phyloP scores from a whole-genome alignment of 2,888 invertebrate genomes.

The Drosophila bunnanda region DNA sequence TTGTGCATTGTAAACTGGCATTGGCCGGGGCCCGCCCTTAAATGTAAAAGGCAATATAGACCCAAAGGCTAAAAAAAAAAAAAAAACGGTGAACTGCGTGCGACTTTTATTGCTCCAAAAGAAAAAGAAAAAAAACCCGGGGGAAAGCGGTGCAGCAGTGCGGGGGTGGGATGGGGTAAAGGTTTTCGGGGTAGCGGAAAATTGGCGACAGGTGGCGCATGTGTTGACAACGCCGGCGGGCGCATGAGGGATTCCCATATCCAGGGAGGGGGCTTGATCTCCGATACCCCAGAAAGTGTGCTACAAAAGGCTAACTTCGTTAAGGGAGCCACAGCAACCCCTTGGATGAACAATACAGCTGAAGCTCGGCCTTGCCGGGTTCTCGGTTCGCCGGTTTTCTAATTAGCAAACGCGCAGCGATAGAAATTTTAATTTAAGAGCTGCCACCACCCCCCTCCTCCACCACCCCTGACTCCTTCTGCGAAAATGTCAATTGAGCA shows the following conservation, averaged over 20 bases:
- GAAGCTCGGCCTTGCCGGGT: conserved; percentile 8
- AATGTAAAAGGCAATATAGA: conserved; percentile 49
- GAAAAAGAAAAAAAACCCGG: neutral
- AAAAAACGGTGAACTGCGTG: conserved; percentile 63
- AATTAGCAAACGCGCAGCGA: conserved; percentile 37
- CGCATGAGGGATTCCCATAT: conserved; percentile 24
- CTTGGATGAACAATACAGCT: conserved; percentile 25
- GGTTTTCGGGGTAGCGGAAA: conserved; percentile 19
- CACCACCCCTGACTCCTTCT: neutral
- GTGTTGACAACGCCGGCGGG: conserved; percentile 62
- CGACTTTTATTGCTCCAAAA: conserved; percentile 69
- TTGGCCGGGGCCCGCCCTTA: conserved; percentile 23
- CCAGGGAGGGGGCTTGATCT: conserved; percentile 36
- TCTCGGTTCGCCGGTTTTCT: conserved; percentile 34
- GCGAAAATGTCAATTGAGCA: conserved; percentile 58
- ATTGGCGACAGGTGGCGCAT: conserved; percentile 72
- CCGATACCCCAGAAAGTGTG: conserved; percentile 40
- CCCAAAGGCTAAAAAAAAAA: conserved; percentile 25
- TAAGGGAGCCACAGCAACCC: conserved; percentile 33
- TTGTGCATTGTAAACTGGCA: conserved; percentile 50
- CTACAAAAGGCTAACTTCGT: conserved; percentile 40
- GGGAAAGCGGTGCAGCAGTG: conserved; percentile 2
- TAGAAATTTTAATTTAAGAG: conserved; percentile 43
- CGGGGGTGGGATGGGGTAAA: neutral
- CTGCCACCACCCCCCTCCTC: neutral